Evolutionary conservation across 2,113 vertebrate genomes (phyloP), one percentile per base, ranked within the genome.

Genomic region (Cyanistes caeruleus): DNA sequence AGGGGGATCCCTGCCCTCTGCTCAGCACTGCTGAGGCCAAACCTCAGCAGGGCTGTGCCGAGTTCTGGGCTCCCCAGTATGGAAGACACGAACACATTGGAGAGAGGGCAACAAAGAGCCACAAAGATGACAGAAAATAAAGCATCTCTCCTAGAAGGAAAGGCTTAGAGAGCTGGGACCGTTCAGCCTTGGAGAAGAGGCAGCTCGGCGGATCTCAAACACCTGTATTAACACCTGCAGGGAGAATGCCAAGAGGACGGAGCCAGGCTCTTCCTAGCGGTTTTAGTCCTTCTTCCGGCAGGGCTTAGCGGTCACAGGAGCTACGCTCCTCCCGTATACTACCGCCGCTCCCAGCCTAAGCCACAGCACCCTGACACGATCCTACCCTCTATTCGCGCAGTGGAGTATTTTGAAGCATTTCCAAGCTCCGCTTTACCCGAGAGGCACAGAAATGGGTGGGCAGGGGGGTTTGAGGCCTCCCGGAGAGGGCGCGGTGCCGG

Each of bases 361-460:
- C 43, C 43, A 2, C 55, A 2, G 18, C 62, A 33, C 8, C 46
- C 39, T 9, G 35, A 3, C 3, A 2, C 1, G 11, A 9, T 33
- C 37, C 58, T 7, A 3, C 20, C 13, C 72, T 11, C 39, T 13
- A 2, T 8, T 68, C 7, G 14, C 60, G 22, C 55, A 8, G n/a
- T 0, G 31, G 7, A 27, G 4, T 1, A 2, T 2, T 27, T 5
- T 9, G 30, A 9, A 13, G 4, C 4, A 2, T 2, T 11, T 8
- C 11, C 46, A 7, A 28, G n/a, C 56, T 11, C 41, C 27, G 17
- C 53, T 24, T 2, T 8, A 28, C 21, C n/a, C 6, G 3, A 16
- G 13, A 5, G 11, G 4, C 41, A 3, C 25, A 3, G 10, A 2
- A 15, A 2, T 1, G 22, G 15, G 2, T 2, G 9, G 6, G 25